Conservation (phyloP, 2,797 vertebrate genomes). For the Melanotaenia boesemani region DNA sequence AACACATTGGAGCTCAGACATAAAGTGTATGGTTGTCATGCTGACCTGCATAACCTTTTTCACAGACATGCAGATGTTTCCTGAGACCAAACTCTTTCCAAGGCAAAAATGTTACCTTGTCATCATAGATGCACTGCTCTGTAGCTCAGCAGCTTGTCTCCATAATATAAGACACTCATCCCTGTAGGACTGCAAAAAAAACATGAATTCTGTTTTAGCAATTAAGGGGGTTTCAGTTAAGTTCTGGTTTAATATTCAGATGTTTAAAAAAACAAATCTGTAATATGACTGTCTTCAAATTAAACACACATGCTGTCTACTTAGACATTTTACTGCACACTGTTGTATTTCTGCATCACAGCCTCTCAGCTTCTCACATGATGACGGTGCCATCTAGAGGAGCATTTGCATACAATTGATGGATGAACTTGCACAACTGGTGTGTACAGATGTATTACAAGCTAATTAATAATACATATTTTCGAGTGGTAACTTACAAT, state of each 20-base stretch:
- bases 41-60: conserved; percentile 69
- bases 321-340: conserved; percentile 2
- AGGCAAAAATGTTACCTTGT: conserved; percentile 28
- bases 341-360: conserved; percentile 38
- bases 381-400: conserved; percentile 80
- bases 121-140: conserved; percentile 15
- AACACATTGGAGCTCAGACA: conserved; percentile 14
- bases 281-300: not conserved
- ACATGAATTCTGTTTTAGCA: not conserved
- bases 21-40: conserved; percentile 42
- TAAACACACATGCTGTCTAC: conserved; percentile 19
- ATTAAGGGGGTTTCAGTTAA: not conserved
- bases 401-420: conserved; percentile 57
- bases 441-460: not conserved
- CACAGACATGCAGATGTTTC: conserved; percentile 75
- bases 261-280: not conserved
- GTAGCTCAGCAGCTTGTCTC: not conserved
- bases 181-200: not conserved
- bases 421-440: conserved; percentile 26
- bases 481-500: not conserved
- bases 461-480: too few relatives aligned
- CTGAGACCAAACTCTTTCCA: conserved; percentile 45
- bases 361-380: conserved; percentile 58
- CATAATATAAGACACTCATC: not conserved
- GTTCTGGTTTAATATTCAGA: not conserved